These are phyloP conservation scores for Pristiophorus japonicus DNA, from an alignment of 2,113 vertebrate genomes.

Conservation along the genomic window DNA sequence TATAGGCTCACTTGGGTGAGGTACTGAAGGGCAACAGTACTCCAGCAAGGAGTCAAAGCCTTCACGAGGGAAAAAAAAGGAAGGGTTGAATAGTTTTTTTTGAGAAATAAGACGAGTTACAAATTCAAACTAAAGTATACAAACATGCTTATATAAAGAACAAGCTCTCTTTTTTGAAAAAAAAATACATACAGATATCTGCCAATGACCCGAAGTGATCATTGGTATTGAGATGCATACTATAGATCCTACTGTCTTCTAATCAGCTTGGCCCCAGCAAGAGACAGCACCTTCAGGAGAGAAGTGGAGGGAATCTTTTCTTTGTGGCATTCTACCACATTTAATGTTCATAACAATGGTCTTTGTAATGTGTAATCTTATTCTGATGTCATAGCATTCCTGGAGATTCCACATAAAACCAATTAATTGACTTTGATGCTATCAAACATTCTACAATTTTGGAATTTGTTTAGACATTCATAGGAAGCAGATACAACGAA, in stretches of 20 bases:
- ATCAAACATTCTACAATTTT: no score
- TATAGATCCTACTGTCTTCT: neutral
- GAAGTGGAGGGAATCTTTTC: neutral
- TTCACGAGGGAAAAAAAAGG: neutral
- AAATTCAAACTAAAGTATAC: neutral
- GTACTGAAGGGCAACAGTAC: neutral
- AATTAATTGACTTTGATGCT: no score
- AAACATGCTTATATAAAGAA: neutral
- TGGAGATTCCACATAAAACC: no score
- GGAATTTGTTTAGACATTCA: no score
- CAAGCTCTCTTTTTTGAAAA: neutral
- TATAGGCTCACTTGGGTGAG: neutral
- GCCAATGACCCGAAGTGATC: neutral
- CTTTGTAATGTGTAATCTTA: neutral
- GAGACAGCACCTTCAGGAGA: neutral
- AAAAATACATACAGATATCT: neutral
- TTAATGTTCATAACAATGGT: neutral
- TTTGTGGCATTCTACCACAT: neutral
- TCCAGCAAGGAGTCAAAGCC: neutral
- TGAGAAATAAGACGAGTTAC: neutral
- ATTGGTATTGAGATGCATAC: neutral
- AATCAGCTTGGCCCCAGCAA: neutral
- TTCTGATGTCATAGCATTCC: no score
- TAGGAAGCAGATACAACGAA: no score
- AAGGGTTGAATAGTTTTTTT: neutral